Percentiles rank a stretch among this genome's conserved stretches.
Evolutionary conservation across 1,140 invertebrate genomes (phyloP).

Genomic region (Bombus superbus): DNA sequence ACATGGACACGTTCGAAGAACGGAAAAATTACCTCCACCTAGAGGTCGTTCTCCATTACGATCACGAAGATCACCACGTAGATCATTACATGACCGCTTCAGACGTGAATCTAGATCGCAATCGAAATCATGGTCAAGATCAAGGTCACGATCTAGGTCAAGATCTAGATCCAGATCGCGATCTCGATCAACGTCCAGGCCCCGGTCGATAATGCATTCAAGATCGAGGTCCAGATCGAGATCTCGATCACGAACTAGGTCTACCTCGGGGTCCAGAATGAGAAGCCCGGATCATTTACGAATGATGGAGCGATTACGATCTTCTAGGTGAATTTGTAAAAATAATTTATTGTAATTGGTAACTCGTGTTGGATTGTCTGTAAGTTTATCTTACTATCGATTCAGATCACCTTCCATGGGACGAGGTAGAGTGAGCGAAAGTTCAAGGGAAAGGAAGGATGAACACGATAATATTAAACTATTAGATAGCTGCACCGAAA

Average conservation of each 20-base stretch:
- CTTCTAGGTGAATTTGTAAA: conserved; percentile 66
- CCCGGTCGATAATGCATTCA: conserved; percentile 64
- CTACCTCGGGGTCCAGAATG: conserved; percentile 61
- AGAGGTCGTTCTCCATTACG: conserved; percentile 59
- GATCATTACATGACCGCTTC: conserved; percentile 50
- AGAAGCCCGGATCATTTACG: conserved; percentile 66
- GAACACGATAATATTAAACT: conserved; percentile 48
- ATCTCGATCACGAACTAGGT: conserved; percentile 62
- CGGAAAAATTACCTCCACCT: conserved; percentile 52
- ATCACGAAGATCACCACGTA: conserved; percentile 46
- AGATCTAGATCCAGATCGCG: conserved; percentile 66
- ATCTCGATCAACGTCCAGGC: conserved; percentile 66
- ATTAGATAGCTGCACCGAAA: conserved; percentile 58
- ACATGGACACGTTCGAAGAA: conserved; percentile 51
- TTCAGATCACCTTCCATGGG: conserved; percentile 75
- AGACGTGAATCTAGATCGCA: conserved; percentile 61
- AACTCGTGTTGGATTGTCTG: background rate
- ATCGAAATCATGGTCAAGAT: conserved; percentile 62
- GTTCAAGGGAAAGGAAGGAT: conserved; percentile 60
- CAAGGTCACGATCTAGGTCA: conserved; percentile 61
- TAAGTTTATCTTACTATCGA: conserved; percentile 35
- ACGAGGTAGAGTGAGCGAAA: conserved; percentile 61
- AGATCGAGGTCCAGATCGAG: conserved; percentile 68
- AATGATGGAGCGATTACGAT: conserved; percentile 55
- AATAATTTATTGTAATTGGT: background rate